Conservation (phyloP, 2,113 vertebrate genomes). For the Melanotaenia duboulayi region DNA sequence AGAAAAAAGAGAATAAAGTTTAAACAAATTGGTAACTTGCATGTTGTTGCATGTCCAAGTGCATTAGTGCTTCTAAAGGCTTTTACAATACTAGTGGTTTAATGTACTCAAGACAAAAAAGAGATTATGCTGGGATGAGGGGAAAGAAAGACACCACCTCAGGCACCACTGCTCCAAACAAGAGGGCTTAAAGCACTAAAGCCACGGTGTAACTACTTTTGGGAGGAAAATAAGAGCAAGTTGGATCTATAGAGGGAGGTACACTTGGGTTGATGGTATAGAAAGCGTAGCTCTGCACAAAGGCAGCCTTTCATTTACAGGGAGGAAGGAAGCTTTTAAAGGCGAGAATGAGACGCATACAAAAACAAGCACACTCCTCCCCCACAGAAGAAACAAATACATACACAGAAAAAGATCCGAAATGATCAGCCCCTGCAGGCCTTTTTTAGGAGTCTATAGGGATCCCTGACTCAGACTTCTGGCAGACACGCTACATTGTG, state of each 20-base stretch:
- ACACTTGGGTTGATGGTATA: slow-evolving; percentile 30
- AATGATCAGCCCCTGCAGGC: slow-evolving; percentile 34
- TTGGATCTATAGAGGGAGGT: slow-evolving; percentile 24
- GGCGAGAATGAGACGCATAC: slow-evolving; percentile 36
- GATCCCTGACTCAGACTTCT: slow-evolving; percentile 59
- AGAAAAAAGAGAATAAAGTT: not conserved
- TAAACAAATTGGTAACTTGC: slow-evolving; percentile 22
- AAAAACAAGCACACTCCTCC: slow-evolving; percentile 21
- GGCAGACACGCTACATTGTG: slow-evolving; percentile 44
- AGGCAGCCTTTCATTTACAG: slow-evolving; percentile 55
- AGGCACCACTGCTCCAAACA: slow-evolving; percentile 14
- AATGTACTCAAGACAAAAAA: slow-evolving; percentile 61
- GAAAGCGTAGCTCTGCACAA: slow-evolving; percentile 36
- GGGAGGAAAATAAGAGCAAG: slow-evolving; percentile 24
- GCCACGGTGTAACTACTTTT: slow-evolving; percentile 38
- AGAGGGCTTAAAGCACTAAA: slow-evolving; percentile 25
- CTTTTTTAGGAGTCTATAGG: slow-evolving; percentile 19
- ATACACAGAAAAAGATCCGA: slow-evolving; percentile 37
- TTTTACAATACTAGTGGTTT: slow-evolving; percentile 19
- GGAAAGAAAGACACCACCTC: slow-evolving; percentile 21
- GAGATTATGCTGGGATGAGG: slow-evolving; percentile 34
- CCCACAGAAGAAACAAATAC: slow-evolving; percentile 19
- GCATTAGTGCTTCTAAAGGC: slow-evolving; percentile 49
- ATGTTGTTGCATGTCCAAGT: slow-evolving; percentile 13
- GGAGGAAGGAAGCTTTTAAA: slow-evolving; percentile 58